Evolutionary conservation across 2,797 vertebrate species (phyloP), one percentile per base, ranked within the genome.

Genomic region (Synaphobranchus kaupii): DNA sequence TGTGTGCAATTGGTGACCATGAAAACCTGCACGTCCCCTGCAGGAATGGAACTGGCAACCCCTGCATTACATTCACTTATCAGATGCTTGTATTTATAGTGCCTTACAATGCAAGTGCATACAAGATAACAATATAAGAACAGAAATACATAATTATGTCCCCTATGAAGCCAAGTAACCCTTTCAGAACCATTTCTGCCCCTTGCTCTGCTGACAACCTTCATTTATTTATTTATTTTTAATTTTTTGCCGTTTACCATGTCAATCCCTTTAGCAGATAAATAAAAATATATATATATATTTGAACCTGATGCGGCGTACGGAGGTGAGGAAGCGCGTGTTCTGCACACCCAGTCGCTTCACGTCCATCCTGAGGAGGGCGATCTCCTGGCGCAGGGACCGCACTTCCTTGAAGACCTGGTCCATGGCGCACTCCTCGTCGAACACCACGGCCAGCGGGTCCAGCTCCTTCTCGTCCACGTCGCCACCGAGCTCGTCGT

Each of bases 241-340:
- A n/a, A n/a, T n/a, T n/a, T n/a, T n/a, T n/a, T n/a, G 22, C n/a
- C 8, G 22, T n/a, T 66, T 22, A 66, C 63, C 7, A 7, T 66
- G 63, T 66, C 28, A 15, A 73, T 34, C 28, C 4, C 31, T 73
- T 73, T 39, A 10, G n/a, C 12, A 8, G 28, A 28, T 68, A n/a
- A n/a, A n/a, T n/a, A n/a, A 31, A 68, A 28, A 31, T 31, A 7
- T 3, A 31, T n/a, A 31, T n/a, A 22, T 25, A n/a, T 15, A 73
- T 73, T 73, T 34, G 44, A 44, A 76, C 73, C 73, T 76, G 31
- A 76, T 92, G 1, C 97, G 96, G 50, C 95, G 94, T 93, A 97
- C 94, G 20, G 97, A 96, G 48, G 97, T 98, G 87, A 97, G 94
- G 91, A 97, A 98, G 86, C 97, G 97, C 3, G 89, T 92, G 0